Evolutionary conservation across 2,113 vertebrate genomes (phyloP).

Genomic region (Megaceryle maxima): DNA sequence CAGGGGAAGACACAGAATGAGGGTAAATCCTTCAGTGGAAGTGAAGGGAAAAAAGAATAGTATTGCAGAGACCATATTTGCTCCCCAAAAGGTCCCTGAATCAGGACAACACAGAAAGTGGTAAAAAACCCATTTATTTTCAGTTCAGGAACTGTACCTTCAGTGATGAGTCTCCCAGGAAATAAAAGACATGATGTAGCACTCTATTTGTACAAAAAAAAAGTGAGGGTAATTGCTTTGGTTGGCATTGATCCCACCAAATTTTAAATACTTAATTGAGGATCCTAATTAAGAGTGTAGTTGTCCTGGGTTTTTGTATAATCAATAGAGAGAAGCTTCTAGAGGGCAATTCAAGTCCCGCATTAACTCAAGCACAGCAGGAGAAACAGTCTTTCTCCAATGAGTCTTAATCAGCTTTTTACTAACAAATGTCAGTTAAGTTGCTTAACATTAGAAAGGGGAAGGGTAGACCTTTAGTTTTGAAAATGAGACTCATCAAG

Average conservation of each 20-base stretch:
- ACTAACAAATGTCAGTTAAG: background rate
- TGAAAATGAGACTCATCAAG: background rate
- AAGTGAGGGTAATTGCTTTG: background rate
- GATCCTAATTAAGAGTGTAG: background rate
- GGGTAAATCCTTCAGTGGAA: background rate
- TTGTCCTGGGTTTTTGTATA: background rate
- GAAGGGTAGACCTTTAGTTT: background rate
- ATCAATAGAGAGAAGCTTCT: background rate
- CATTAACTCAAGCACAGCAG: background rate
- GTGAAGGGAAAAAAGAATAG: background rate
- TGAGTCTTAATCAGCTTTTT: background rate
- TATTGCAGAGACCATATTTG: background rate
- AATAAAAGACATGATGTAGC: background rate
- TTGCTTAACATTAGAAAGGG: background rate
- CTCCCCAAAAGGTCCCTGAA: background rate
- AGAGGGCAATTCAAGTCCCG: background rate
- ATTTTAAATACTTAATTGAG: conserved; percentile 21
- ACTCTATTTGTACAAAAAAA: background rate
- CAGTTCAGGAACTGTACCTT: background rate
- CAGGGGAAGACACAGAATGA: background rate
- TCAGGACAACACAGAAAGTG: background rate
- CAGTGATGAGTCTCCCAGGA: background rate
- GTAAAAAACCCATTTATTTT: background rate
- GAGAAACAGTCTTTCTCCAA: background rate
- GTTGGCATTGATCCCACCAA: background rate